Evolutionary conservation across 1,140 invertebrate species (phyloP).

Genomic region (Drosophila kohkoa): DNA sequence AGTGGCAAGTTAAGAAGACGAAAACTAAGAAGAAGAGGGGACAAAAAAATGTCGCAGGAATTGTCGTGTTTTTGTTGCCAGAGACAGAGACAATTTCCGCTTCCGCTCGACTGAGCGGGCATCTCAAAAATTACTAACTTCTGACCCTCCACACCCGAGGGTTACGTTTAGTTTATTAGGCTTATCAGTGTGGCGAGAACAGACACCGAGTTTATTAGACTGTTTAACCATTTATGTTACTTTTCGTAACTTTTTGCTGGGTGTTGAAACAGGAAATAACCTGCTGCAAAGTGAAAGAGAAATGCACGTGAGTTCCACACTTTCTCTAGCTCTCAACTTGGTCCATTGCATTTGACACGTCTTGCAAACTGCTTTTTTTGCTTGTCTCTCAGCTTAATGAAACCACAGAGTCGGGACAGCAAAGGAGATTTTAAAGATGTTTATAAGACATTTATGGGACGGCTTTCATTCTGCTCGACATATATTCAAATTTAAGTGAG

Average conservation of each 20-base stretch:
- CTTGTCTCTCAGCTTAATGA: background rate
- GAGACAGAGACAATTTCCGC: constrained; percentile 75
- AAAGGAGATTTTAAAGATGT: constrained; percentile 7
- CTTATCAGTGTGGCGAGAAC: constrained; percentile 41
- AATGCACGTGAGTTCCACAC: background rate
- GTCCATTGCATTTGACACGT: too few species aligned
- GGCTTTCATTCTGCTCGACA: constrained; percentile 54
- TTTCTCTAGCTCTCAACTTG: background rate
- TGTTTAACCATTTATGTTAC: background rate
- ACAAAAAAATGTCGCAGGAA: constrained; percentile 4
- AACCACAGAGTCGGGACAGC: background rate
- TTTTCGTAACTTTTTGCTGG: background rate
- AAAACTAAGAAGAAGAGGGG: constrained; percentile 4
- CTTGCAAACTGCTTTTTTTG: too few species aligned
- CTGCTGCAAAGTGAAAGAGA: background rate
- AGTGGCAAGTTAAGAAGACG: constrained; percentile 31
- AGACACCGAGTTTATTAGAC: constrained; percentile 24
- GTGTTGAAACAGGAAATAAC: too few species aligned
- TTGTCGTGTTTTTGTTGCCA: constrained; percentile 47
- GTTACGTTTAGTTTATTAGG: constrained; percentile 65
- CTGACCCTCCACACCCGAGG: constrained; percentile 15
- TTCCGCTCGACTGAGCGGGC: constrained; percentile 65
- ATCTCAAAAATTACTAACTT: constrained; percentile 52
- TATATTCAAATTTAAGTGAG: constrained; percentile 71
- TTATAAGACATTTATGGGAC: constrained; percentile 20